Evolutionary conservation across 2,797 vertebrate species (phyloP), one percentile per base, ranked within the genome.

Genomic region (Pangasius krempfi): DNA sequence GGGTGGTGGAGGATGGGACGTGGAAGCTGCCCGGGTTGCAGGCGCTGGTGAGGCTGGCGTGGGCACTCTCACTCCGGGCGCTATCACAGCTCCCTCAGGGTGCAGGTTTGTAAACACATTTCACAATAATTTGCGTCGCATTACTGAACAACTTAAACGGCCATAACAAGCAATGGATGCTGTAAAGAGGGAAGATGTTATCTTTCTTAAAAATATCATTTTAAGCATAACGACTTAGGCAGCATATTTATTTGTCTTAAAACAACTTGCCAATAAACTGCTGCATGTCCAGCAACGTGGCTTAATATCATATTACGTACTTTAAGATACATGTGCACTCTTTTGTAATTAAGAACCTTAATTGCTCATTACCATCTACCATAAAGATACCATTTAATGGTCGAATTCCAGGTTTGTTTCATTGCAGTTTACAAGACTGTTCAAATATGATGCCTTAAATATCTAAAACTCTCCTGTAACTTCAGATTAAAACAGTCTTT

Each of bases 1-100:
- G 97, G 54, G 96, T 99, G 91, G 96, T 98, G 94, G 97, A 99
- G 18, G 94, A 96, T 13, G 97, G 97, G 89, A 93, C 95, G 0
- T 99, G 99, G 99, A 99, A 98, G 91, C 93, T 98, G 44, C 95
- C 98, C 0, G 99, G 98, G 2, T 94, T 99, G 88, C 98, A 99
- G 94, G 98, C 98, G 52, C 96, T 98, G 62, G 97, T 97, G 90
- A 95, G 97, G 27, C 95, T 99, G 91, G 96, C 98, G 40, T 99
- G 98, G 98, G 97, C 98, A 0, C 93, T 99, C 89, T 96, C 97
- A 1, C 92, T 99, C n/a, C 95, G 98, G 90, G 97, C 96, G 9
- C 96, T 99, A 78, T 99, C 99, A 87, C 98, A 99, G 84, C 95
- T 99, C 1, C 97, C 98, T 0, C 98, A 99, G 90, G 97, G 98